phyloP scores from a whole-genome alignment of 2,888 invertebrate species.

The Anthrax anthrax region DNA sequence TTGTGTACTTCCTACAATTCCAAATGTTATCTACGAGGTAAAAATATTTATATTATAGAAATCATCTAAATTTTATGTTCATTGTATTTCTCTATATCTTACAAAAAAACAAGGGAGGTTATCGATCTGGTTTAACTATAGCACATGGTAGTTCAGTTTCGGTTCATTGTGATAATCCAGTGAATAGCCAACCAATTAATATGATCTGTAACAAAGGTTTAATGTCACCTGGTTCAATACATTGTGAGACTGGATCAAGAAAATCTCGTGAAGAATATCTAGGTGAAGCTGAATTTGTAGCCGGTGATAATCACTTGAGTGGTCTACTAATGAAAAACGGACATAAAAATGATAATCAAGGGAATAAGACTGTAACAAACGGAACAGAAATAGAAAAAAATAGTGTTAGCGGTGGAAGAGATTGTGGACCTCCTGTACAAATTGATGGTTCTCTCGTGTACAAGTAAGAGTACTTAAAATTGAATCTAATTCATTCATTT shows the following conservation, averaged over 20 bases:
- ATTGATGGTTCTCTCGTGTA: conserved; percentile 67
- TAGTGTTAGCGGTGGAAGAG: conserved; percentile 14
- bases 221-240: conserved; percentile 26
- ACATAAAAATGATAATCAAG: conserved; percentile 5
- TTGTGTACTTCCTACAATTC: conserved; percentile 28
- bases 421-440: conserved; percentile 37
- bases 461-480: conserved; percentile 24
- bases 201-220: conserved; percentile 29
- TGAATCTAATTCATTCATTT: neutral
- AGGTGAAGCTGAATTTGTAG: conserved; percentile 14
- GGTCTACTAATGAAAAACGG: conserved; percentile 7
- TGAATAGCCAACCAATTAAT: conserved; percentile 36
- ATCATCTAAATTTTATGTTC: neutral
- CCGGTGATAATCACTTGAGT: conserved; percentile 13
- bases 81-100: conserved; percentile 43
- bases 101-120: conserved; percentile 64
- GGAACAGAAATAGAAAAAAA: conserved; percentile 17
- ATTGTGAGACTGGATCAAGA: conserved; percentile 27
- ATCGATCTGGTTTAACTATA: conserved; percentile 63
- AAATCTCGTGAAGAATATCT: conserved; percentile 27
- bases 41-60: neutral
- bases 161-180: conserved; percentile 48
- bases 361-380: conserved; percentile 7
- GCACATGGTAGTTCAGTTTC: conserved; percentile 66
- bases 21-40: conserved; percentile 29